Base-by-base conservation (phyloP, 1,140 invertebrate genomes). In the Samia ricini region DNA sequence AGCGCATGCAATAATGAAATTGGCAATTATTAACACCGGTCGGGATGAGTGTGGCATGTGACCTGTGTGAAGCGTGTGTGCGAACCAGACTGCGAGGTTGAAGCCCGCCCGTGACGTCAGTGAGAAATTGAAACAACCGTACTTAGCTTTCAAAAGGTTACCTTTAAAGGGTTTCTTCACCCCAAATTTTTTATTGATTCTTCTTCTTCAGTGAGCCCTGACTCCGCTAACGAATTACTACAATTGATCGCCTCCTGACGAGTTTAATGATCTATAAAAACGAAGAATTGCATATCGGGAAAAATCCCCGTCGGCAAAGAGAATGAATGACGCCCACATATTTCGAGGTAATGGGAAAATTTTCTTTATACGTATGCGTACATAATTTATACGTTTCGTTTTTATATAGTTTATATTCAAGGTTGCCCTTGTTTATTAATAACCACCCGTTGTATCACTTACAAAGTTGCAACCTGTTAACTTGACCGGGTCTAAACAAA, bases 91-190 rank as follows among this genome's bases (percentile, higher is more conserved):
- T 42, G 33, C 20, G 24, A 70, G 71, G 68, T 73, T 56, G 72
- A 73, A 70, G 71, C 63, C 67, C 71, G 33, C 22, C 58, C 60
- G 54, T 69, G 68, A 68, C 67, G 70, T 62, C 60, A 68, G 58
- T 60, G 23, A 51, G 26, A 54, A 57, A 42, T 24, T 48, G 22
- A 58, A 8, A 56, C 42, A 59, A 51, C 42, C 57, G 48, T 24
- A 24, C 21, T 12, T 49, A 49, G 23, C 15, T 22, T 22, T 42
- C 22, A 50, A 15, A 49, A 7, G 58, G 24, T 33, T 59, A 23
- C 26, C 36, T n/a, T 50, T 56, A 42, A 54, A 48, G 10, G 48
- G 63, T 66, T 72, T n/a, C 61, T 51, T 64, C 62, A 64, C 18
- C 61, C 63, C 54, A 52, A 20, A 26, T 54, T 61, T 15, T 64